Percentiles rank a stretch among this genome's conserved stretches.
These are phyloP conservation scores for Drosophila stalkeri DNA, from an alignment of 2,888 invertebrate species.

Conservation along the genomic window DNA sequence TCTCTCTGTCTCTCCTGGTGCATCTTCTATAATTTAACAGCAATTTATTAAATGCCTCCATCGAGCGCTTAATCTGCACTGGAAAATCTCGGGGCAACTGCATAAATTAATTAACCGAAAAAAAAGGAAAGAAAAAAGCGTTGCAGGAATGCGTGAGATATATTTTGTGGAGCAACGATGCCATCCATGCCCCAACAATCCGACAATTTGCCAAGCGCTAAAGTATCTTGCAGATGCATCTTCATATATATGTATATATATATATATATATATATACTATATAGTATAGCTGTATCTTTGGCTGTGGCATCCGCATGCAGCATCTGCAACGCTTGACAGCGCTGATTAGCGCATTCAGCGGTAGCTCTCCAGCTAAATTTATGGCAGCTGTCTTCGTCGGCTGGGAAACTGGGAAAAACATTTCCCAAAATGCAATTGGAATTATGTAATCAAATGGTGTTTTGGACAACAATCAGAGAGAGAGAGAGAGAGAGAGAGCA, in stretches of 20 bases:
- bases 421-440: conserved; percentile 39
- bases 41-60: conserved; percentile 75
- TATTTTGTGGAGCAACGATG: conserved; percentile 45
- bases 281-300: conserved; percentile 2
- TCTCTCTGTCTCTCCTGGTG: conserved; percentile 7
- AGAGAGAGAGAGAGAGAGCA: too few species aligned
- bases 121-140: conserved; percentile 18
- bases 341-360: conserved; percentile 61
- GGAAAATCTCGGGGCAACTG: conserved; percentile 68
- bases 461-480: conserved; percentile 20
- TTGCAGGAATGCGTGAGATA: conserved; percentile 67
- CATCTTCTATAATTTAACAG: conserved; percentile 59
- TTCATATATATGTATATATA: conserved; percentile 10
- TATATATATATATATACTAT: conserved; percentile 14
- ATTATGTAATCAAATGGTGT: conserved; percentile 73
- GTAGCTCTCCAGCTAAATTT: conserved; percentile 51
- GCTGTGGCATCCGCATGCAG: conserved; percentile 10
- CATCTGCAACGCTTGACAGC: conserved; percentile 55
- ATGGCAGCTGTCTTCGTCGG: conserved; percentile 55
- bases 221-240: conserved; percentile 25
- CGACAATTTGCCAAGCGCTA: conserved; percentile 55
- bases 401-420: conserved; percentile 11
- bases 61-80: conserved; percentile 68
- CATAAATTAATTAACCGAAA: conserved; percentile 73
- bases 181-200: conserved; percentile 42